Evolutionary conservation across 1,140 invertebrate genomes (phyloP), one percentile per base, ranked within the genome.

Genomic region (Bombus huntii): DNA sequence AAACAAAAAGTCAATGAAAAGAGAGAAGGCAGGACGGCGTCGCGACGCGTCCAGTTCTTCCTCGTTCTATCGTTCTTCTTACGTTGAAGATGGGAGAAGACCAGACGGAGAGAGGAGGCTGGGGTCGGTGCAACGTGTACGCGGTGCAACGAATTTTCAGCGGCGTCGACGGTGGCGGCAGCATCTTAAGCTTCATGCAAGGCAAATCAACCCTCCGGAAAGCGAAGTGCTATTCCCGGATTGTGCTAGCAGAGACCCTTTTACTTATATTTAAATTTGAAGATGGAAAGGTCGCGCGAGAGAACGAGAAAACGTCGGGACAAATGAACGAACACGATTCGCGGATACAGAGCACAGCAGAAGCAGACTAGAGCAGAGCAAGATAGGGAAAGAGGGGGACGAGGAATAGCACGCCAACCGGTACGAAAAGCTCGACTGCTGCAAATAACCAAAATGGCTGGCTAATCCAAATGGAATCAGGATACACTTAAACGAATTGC

Each of bases 401-500:
- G 37, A 37, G 37, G 37, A 39, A 39, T 6, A 39, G 70, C 25
- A 9, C 73, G 77, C 28, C 25, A 70, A 39, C 1, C 68, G 1
- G 57, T 57, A 62, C 42, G 81, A 57, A 81, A 25, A 53, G 47
- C 68, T 59, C 37, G 83, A 65, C 65, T 47, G 66, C 70, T 66
- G 70, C 83, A 57, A 81, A 81, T 81, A 85, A 81, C 79, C 70
- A 81, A 85, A 85, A 85, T 79, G 87, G 75, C 65, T 78, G 66
- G 74, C 89, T 92, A 92, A 93, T 92, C 91, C 91, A 93, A 93
- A 92, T 93, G 89, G 92, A 94, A 95, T 95, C 92, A 92, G 91
- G 91, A 92, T 94, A 95, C 94, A 95, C 95, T 95, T 95, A 95
- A 95, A 94, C 94, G 93, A 94, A 95, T 95, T 95, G 94, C 93